Evolutionary conservation across 2,797 vertebrate species (phyloP).

Genomic region (Rhadinocentrus ornatus): DNA sequence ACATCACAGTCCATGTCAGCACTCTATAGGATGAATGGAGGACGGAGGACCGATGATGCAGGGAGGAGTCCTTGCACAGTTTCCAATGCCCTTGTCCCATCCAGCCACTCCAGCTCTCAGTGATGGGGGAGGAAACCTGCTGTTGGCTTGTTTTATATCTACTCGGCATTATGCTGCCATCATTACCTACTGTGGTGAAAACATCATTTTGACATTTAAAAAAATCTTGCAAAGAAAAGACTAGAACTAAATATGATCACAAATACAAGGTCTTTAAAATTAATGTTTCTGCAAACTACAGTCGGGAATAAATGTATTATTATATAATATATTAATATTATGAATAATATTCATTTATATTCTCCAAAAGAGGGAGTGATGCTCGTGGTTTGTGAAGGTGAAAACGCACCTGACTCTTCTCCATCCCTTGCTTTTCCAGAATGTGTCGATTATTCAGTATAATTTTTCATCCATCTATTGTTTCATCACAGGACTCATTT

Average conservation of each 20-base stretch:
- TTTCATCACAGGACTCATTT: background rate
- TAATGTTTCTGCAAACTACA: background rate
- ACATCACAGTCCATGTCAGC: conserved; percentile 22
- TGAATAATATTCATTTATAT: background rate
- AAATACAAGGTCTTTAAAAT: background rate
- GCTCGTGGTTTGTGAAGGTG: conserved; percentile 63
- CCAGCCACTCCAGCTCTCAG: conserved; percentile 44
- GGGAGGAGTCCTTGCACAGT: conserved; percentile 48
- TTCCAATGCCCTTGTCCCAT: conserved; percentile 68
- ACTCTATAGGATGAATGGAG: conserved; percentile 16
- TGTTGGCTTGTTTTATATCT: conserved; percentile 11
- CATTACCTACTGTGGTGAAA: background rate
- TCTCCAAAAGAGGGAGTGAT: conserved; percentile 1
- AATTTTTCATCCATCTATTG: background rate
- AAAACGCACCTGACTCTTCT: conserved; percentile 54
- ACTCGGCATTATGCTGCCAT: background rate
- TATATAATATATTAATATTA: no score
- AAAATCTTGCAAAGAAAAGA: background rate
- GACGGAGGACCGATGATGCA: conserved; percentile 25
- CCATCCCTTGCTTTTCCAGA: conserved; percentile 3
- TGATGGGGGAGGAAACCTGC: conserved; percentile 51
- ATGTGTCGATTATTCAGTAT: background rate
- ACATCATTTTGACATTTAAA: conserved; percentile 4
- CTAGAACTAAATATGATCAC: background rate
- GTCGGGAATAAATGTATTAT: background rate